Base-by-base conservation (phyloP, 2,113 vertebrate species). In the Passerina amoena region DNA sequence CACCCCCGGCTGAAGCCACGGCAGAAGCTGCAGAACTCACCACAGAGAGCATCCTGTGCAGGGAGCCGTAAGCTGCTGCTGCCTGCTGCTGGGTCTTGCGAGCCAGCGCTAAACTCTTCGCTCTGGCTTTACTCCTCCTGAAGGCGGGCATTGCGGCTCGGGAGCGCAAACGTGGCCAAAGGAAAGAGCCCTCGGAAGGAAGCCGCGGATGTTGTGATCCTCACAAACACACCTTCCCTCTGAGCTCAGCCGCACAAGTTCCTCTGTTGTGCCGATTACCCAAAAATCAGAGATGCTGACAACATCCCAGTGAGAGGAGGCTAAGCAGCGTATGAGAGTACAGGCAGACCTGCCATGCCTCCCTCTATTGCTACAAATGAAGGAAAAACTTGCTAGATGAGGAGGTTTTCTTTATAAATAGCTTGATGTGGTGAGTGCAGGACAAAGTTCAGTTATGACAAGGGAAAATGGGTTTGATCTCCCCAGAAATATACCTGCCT, bases 21-120 rank as follows among this genome's bases (percentile, higher is more conserved):
- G 82, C 27, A 6, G 51, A 53, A 53, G 11, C 60, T 40, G 50
- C 73, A 45, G 64, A 56, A 96, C 98, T 97, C 97, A 99, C 98
- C 97, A 97, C 92, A 44, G 98, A 98, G 60, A 98, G 64, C 95
- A 98, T 96, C 66, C 97, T 97, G 95, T 97, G 98, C 95, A 98
- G 97, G 73, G 98, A 96, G 88, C 97, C 96, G 95, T 95, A 98
- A 1, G 97, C 98, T 11, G 98, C 97, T 14, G 97, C 94, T 88
- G 98, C 97, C 82, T 98, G 97, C 82, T 97, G 96, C 95, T 93
- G 97, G 17, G 97, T 98, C 96, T 98, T 98, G 35, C 97, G 92
- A 95, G 96, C 98, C 92, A 98, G 87, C 1, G 97, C 98, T 88
- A 98, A 97, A 85, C 98, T 97, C 96, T 97, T 98, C 40, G 97